These are phyloP conservation scores for Contarinia nasturtii DNA, from an alignment of 1,140 invertebrate genomes.

Conservation along the genomic window DNA sequence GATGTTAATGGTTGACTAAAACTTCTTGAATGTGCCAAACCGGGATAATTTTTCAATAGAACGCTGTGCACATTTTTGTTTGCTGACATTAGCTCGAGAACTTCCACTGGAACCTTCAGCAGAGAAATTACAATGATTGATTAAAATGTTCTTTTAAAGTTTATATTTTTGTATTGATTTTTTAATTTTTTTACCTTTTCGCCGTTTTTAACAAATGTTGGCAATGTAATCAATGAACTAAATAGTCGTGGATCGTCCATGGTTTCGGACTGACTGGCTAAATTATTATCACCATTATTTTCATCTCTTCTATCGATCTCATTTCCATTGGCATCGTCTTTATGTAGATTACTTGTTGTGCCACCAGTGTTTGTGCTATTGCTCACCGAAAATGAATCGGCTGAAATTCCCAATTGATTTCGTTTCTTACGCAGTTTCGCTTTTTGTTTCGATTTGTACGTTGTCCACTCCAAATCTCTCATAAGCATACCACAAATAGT, in stretches of 20 bases:
- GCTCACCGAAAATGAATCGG: slow-evolving; percentile 43
- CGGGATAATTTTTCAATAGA: slow-evolving; percentile 52
- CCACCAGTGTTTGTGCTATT: slow-evolving; percentile 41
- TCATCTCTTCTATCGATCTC: slow-evolving; percentile 9
- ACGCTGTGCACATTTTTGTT: slow-evolving; percentile 49
- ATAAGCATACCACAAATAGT: slow-evolving; percentile 72
- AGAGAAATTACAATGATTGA: not conserved
- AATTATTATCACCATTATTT: slow-evolving; percentile 14
- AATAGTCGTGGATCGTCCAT: slow-evolving; percentile 30
- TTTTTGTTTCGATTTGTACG: slow-evolving; percentile 32
- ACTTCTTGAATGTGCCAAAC: slow-evolving; percentile 45
- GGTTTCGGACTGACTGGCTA: slow-evolving; percentile 1
- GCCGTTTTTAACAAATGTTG: slow-evolving; percentile 60
- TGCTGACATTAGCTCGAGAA: slow-evolving; percentile 48
- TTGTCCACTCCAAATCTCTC: slow-evolving; percentile 60
- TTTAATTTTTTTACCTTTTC: slow-evolving; percentile 27
- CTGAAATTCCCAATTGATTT: slow-evolving; percentile 37
- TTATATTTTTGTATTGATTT: not conserved
- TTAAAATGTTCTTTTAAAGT: not conserved
- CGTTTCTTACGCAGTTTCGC: slow-evolving; percentile 26
- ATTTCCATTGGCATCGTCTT: slow-evolving; percentile 20
- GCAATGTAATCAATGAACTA: slow-evolving; percentile 59
- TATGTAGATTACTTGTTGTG: slow-evolving; percentile 11
- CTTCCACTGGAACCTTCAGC: slow-evolving; percentile 39
- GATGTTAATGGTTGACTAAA: slow-evolving; percentile 36